Conservation (phyloP, 2,888 invertebrate species). For the Leptinotarsa rubiginosa region DNA sequence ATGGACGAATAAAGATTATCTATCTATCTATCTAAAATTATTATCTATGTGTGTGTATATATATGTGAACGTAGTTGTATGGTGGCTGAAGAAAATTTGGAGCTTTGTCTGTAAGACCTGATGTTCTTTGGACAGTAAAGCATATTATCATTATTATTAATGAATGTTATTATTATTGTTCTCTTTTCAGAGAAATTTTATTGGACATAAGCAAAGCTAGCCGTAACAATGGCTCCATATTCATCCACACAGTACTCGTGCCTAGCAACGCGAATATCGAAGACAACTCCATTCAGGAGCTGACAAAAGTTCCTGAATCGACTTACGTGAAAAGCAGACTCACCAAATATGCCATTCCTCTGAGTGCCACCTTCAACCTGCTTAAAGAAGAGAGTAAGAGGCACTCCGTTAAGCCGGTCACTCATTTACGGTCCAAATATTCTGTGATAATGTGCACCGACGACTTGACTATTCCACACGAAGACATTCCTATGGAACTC, state of each 20-base stretch:
- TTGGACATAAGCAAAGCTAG: conserved; percentile 80
- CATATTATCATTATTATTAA: no score
- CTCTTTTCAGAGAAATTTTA: conserved; percentile 71
- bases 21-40: no score
- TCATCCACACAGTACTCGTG: conserved; percentile 79
- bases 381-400: conserved; percentile 67
- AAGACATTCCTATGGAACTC: conserved; percentile 59
- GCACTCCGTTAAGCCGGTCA: conserved; percentile 69
- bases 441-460: conserved; percentile 85
- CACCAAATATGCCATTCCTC: conserved; percentile 81
- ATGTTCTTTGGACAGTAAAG: no score
- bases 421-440: conserved; percentile 81
- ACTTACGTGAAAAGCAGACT: conserved; percentile 75
- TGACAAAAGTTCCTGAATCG: conserved; percentile 72
- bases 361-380: conserved; percentile 80
- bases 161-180: background rate
- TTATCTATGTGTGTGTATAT: no score
- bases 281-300: conserved; percentile 70
- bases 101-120: no score
- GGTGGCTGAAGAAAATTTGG: no score
- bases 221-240: conserved; percentile 86
- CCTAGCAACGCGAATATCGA: conserved; percentile 69
- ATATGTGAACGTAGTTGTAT: no score
- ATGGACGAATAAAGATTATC: no score
- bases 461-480: conserved; percentile 60